These are phyloP conservation scores for Globodera ellingtonae DNA, from an alignment of 1,140 invertebrate genomes.

Conservation along the genomic window DNA sequence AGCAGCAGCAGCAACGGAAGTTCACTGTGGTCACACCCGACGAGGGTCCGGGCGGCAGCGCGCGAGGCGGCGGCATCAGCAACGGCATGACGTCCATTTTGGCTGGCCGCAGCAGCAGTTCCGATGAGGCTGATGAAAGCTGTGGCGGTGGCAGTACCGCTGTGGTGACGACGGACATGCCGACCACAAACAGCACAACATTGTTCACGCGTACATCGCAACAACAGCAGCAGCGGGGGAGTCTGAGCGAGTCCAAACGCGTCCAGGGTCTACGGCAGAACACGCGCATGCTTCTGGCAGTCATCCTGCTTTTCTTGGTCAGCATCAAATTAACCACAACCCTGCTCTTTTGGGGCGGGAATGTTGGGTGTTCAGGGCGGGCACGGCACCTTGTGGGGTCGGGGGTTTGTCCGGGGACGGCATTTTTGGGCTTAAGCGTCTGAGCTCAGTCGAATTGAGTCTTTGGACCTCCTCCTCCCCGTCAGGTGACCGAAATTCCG, in stretches of 20 bases:
- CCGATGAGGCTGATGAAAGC: background rate
- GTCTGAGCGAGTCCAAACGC: conserved; percentile 58
- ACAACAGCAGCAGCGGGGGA: conserved; percentile 19
- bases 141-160: background rate
- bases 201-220: background rate
- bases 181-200: background rate
- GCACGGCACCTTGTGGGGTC: too few relatives aligned
- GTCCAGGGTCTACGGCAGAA: conserved; percentile 58
- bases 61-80: background rate
- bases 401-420: background rate
- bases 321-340: too few relatives aligned
- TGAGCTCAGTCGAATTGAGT: background rate
- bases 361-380: background rate
- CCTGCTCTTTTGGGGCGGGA: background rate
- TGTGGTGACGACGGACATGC: background rate
- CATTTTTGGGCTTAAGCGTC: too few relatives aligned
- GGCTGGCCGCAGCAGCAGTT: background rate
- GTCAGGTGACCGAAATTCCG: conserved; percentile 54
- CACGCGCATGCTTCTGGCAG: conserved; percentile 59
- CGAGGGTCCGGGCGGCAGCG: background rate
- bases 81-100: background rate
- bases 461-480: too few relatives aligned
- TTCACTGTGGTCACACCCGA: conserved; percentile 11
- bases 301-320: conserved; percentile 58
- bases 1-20: conserved; percentile 21